A percentile compares a stretch with the other conserved stretches of the same genome.
Evolutionary conservation across 2,113 vertebrate genomes (phyloP).

Genomic region (Macroglossus sobrinus): DNA sequence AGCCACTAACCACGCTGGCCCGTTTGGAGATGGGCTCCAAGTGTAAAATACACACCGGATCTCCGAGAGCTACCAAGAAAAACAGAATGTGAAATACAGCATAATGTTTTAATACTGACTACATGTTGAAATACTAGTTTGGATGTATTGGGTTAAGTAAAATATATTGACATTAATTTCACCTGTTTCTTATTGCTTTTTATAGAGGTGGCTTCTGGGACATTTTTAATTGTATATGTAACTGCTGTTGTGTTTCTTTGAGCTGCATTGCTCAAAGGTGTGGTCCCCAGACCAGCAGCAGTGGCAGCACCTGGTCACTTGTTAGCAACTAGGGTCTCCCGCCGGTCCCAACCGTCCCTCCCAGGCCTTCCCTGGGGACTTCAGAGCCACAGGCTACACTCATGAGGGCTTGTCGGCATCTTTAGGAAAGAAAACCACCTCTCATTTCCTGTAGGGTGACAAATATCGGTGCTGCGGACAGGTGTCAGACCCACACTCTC

Average conservation of each 20-base stretch:
- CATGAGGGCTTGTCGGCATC: fast-evolving
- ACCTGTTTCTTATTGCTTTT: neutral
- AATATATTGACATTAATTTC: neutral
- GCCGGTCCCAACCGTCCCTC: fast-evolving
- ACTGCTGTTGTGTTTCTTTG: neutral
- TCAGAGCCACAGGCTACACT: neutral
- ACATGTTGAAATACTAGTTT: neutral
- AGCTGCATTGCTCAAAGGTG: neutral
- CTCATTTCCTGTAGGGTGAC: neutral
- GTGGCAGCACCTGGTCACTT: neutral
- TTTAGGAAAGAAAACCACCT: neutral
- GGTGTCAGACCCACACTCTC: neutral
- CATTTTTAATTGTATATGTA: neutral
- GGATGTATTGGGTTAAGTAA: neutral
- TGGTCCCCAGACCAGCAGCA: neutral
- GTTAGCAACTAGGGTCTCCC: neutral
- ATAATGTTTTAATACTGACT: neutral
- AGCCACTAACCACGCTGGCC: neutral
- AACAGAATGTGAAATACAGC: neutral
- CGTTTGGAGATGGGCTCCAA: fast-evolving
- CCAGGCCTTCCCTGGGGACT: neutral
- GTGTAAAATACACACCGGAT: no score
- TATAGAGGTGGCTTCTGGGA: neutral
- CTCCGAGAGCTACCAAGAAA: neutral
- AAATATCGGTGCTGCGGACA: fast-evolving